These are phyloP conservation scores for Orthonychiurus folsomi DNA, from an alignment of 2,888 invertebrate genomes.

Conservation along the genomic window DNA sequence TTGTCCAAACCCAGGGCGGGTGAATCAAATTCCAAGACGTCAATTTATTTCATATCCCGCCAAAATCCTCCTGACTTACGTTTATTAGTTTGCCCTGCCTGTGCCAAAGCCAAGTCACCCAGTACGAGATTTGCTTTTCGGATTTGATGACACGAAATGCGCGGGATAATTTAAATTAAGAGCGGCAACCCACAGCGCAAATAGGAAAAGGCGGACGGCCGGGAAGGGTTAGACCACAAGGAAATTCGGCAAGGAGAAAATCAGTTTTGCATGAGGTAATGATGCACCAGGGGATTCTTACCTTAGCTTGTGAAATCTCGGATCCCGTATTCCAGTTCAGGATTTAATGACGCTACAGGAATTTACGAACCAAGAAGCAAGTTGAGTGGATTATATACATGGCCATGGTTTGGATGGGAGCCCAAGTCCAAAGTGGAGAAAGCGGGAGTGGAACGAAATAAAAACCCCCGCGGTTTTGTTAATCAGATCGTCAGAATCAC, in stretches of 20 bases:
- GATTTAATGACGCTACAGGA: neutral
- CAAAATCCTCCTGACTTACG: too few species aligned
- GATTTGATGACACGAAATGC: too few species aligned
- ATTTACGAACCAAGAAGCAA: neutral
- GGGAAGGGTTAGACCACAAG: neutral
- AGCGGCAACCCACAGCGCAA: too few species aligned
- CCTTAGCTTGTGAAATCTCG: neutral
- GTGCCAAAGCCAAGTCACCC: too few species aligned
- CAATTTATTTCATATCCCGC: neutral
- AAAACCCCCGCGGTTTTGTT: neutral
- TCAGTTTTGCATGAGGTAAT: neutral
- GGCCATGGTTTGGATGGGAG: neutral
- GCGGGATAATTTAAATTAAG: too few species aligned
- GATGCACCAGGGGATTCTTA: neutral
- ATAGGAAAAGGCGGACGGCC: neutral
- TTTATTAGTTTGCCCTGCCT: too few species aligned
- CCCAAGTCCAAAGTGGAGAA: neutral
- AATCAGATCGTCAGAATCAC: too few species aligned
- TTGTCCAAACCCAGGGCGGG: too few species aligned
- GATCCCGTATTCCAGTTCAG: neutral
- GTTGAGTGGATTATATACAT: neutral
- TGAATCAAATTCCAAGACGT: too few species aligned
- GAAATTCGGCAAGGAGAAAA: neutral
- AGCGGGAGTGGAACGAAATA: too few species aligned
- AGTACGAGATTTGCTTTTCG: too few species aligned